Evolutionary conservation across 1,140 invertebrate genomes (phyloP).

Genomic region (Microplitis mediator): DNA sequence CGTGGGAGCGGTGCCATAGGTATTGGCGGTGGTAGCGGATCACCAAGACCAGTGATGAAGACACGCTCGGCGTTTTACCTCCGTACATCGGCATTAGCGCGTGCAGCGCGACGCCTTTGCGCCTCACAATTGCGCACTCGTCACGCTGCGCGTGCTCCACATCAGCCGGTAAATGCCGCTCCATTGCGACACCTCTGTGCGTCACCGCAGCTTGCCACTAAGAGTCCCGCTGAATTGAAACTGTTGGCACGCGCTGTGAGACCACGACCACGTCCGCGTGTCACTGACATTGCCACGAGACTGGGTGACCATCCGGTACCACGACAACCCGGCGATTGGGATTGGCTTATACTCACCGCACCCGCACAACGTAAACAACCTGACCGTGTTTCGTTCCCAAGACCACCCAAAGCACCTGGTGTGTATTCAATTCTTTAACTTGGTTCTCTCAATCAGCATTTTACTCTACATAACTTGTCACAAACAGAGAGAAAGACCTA

Average conservation of each 20-base stretch:
- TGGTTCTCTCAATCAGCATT: not conserved
- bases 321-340: constrained; percentile 69
- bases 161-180: constrained; percentile 70
- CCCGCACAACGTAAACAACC: constrained; percentile 80
- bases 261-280: constrained; percentile 75
- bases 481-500: no score
- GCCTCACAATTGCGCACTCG: constrained; percentile 81
- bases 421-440: constrained; percentile 25
- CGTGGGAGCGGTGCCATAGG: constrained; percentile 44
- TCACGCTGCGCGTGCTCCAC: constrained; percentile 85
- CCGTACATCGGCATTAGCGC: constrained; percentile 85
- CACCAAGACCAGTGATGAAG: constrained; percentile 93
- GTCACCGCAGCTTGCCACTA: constrained; percentile 81
- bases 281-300: constrained; percentile 78
- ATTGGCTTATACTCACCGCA: constrained; percentile 83
- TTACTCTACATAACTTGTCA: no score
- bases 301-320: constrained; percentile 68
- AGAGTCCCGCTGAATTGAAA: constrained; percentile 77
- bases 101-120: constrained; percentile 84
- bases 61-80: constrained; percentile 95
- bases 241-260: constrained; percentile 78
- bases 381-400: constrained; percentile 81
- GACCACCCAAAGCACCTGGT: constrained; percentile 83
- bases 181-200: constrained; percentile 66
- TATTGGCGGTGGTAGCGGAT: constrained; percentile 63